Percentiles rank a stretch among this genome's conserved stretches.
phyloP scores from a whole-genome alignment of 2,888 invertebrate species.

The Therioaphis trifolii region DNA sequence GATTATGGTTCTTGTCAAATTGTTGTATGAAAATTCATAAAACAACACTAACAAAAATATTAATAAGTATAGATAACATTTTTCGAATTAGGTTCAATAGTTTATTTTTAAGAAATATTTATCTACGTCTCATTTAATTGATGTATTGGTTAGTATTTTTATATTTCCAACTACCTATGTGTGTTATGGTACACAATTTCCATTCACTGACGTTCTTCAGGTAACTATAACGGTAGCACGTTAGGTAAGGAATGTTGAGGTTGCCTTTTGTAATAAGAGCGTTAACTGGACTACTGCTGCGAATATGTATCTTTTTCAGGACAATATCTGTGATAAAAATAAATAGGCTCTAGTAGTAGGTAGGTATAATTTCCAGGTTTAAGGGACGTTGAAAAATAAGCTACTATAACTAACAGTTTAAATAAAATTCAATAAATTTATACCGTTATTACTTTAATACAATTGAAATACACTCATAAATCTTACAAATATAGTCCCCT shows the following conservation, averaged over 20 bases:
- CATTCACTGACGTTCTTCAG: not conserved
- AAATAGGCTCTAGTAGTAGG: conserved; percentile 4
- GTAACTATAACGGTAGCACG: not conserved
- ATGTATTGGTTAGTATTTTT: not conserved
- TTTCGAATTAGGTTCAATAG: too few species aligned
- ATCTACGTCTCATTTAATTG: not conserved
- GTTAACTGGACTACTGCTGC: conserved; percentile 13
- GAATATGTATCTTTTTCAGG: conserved; percentile 9
- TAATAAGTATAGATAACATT: too few species aligned
- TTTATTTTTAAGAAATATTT: not conserved
- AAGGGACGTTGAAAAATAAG: conserved; percentile 31
- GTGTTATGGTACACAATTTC: too few species aligned
- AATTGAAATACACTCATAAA: conserved; percentile 39
- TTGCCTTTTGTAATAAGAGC: conserved; percentile 18
- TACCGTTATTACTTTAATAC: conserved; percentile 35
- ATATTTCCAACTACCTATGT: conserved; percentile 12
- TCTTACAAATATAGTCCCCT: conserved; percentile 15
- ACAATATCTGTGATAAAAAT: not conserved
- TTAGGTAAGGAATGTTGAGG: not conserved
- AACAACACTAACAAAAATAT: too few species aligned
- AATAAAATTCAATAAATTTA: conserved; percentile 34
- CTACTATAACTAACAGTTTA: conserved; percentile 13
- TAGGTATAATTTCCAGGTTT: not conserved
- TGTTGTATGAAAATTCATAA: too few species aligned
- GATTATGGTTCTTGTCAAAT: too few species aligned